Percentiles rank a stretch among this genome's conserved stretches.
These are phyloP conservation scores for Araneus ventricosus DNA, from an alignment of 1,140 invertebrate genomes.

Conservation along the genomic window DNA sequence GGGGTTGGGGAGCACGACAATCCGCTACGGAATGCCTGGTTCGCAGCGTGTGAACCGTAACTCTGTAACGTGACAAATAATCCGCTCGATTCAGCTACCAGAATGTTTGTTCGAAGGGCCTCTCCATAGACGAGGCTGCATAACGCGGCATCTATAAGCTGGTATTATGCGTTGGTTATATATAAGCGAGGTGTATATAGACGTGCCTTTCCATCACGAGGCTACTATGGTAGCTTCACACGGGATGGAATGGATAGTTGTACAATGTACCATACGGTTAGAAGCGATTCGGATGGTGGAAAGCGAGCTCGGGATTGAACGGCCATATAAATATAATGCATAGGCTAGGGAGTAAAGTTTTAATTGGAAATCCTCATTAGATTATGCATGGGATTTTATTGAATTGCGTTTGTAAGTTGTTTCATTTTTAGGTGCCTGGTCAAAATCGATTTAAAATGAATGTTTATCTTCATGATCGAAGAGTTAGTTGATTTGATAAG, in stretches of 20 bases:
- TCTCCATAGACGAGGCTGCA: not conserved
- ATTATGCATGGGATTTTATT: not conserved
- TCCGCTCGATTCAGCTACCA: slow-evolving; percentile 62
- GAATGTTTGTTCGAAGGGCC: slow-evolving; percentile 39
- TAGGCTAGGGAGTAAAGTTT: not conserved
- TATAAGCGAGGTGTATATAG: slow-evolving; percentile 46
- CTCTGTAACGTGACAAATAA: slow-evolving; percentile 70
- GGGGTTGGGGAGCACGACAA: slow-evolving; percentile 1
- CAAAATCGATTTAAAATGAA: not conserved
- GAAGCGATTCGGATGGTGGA: not conserved
- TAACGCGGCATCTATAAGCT: slow-evolving; percentile 7
- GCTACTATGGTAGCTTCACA: slow-evolving; percentile 20
- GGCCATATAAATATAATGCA: not conserved
- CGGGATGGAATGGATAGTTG: slow-evolving; percentile 21
- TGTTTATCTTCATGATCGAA: not conserved
- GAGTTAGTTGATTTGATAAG: too few species aligned
- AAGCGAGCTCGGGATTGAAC: not conserved
- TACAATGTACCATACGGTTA: not conserved
- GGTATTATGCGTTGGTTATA: slow-evolving; percentile 53
- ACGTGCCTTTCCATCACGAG: slow-evolving; percentile 36
- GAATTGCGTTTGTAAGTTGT: not conserved
- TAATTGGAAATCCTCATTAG: not conserved
- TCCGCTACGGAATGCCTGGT: slow-evolving; percentile 37
- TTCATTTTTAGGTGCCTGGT: not conserved
- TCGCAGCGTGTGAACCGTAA: slow-evolving; percentile 70